These are phyloP conservation scores for Noctilio leporinus DNA, from an alignment of 2,113 vertebrate genomes.

Conservation along the genomic window DNA sequence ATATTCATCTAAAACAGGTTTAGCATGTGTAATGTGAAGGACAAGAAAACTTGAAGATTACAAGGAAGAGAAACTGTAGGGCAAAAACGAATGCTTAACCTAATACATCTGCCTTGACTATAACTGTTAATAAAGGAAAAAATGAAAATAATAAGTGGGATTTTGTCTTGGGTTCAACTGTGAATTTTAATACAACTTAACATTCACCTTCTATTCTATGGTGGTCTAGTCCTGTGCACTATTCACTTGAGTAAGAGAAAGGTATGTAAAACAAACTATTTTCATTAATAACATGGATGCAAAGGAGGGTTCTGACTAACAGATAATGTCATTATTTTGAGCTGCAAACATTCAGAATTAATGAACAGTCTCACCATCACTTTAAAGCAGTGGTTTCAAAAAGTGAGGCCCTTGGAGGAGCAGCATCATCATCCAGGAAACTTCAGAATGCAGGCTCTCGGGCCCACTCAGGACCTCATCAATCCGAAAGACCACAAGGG, in stretches of 20 bases:
- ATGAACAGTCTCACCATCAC: not conserved
- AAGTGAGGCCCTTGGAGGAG: not conserved
- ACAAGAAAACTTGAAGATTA: not conserved
- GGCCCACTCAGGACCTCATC: not conserved
- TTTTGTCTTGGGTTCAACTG: not conserved
- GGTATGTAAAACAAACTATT: not conserved
- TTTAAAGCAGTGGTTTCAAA: not conserved
- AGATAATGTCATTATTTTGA: not conserved
- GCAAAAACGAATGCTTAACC: not conserved
- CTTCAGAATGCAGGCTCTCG: not conserved
- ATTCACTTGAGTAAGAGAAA: not conserved
- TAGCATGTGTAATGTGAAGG: not conserved
- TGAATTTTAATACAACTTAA: not conserved
- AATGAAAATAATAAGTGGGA: not conserved
- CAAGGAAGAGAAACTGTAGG: not conserved
- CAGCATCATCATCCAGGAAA: accelerated
- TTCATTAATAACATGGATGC: not conserved
- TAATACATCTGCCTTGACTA: not conserved
- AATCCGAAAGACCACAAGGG: not conserved
- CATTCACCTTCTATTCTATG: not conserved
- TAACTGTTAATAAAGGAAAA: not conserved
- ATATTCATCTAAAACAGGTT: not conserved
- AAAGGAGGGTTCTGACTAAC: not conserved
- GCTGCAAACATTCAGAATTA: not conserved
- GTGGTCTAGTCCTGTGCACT: not conserved